Conservation (phyloP, 2,113 vertebrate species). For the Labeo catla region DNA sequence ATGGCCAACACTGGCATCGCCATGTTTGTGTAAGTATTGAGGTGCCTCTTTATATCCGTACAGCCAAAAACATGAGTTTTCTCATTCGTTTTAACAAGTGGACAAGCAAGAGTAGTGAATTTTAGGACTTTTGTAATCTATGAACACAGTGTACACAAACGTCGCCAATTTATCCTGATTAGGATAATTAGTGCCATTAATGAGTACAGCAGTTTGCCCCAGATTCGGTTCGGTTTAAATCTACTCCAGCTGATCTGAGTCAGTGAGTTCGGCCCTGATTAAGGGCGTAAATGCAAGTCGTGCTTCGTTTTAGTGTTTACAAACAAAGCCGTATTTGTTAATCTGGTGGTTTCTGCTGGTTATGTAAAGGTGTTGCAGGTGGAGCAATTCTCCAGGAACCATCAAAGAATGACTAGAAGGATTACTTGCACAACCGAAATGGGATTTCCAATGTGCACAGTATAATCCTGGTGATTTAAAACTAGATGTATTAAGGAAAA, state of each 20-base stretch:
- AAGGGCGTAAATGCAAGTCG: neutral
- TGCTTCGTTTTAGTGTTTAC: constrained; percentile 32
- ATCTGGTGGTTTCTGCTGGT: constrained; percentile 58
- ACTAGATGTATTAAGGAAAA: neutral
- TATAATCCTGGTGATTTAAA: neutral
- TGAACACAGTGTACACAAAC: neutral
- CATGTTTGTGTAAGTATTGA: constrained; percentile 93
- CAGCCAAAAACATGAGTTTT: neutral
- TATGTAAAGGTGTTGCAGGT: constrained; percentile 54
- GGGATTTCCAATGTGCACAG: neutral
- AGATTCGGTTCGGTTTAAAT: neutral
- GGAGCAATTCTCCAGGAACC: neutral
- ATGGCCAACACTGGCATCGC: constrained; percentile 99
- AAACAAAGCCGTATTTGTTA: constrained; percentile 54
- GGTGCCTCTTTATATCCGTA: neutral
- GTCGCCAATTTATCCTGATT: neutral
- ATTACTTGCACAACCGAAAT: neutral
- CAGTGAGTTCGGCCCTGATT: neutral
- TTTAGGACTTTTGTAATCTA: neutral
- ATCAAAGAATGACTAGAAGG: neutral
- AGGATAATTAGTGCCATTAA: neutral
- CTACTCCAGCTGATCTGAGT: neutral
- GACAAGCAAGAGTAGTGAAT: no score
- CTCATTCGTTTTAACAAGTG: no score
- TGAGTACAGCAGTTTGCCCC: neutral